Conservation (phyloP, 2,888 invertebrate genomes). For the Octodonta nipae region DNA sequence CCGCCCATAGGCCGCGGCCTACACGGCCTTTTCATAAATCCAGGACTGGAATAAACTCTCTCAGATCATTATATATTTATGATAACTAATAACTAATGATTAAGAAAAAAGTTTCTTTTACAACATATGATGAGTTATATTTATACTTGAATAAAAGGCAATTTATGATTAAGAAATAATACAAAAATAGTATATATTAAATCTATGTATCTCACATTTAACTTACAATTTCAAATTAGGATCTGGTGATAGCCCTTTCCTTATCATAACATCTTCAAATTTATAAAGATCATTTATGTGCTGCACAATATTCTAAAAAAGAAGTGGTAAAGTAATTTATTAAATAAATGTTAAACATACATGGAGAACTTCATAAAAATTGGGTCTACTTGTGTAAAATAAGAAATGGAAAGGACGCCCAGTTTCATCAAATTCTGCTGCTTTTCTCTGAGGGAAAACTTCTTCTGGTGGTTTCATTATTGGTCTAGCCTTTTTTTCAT, state of each 20-base stretch:
- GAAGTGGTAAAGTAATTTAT: slow-evolving; percentile 8
- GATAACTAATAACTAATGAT: too few species aligned
- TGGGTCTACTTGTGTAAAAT: slow-evolving; percentile 83
- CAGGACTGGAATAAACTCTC: too few species aligned
- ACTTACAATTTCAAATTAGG: slow-evolving; percentile 45
- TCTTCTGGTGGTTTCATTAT: slow-evolving; percentile 80
- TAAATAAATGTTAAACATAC: slow-evolving; percentile 40
- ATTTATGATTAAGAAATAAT: too few species aligned
- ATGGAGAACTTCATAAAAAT: slow-evolving; percentile 70
- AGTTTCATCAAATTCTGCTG: slow-evolving; percentile 77
- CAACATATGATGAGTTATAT: too few species aligned
- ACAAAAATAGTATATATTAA: slow-evolving; percentile 1
- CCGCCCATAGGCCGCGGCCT: too few species aligned
- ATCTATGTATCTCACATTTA: slow-evolving; percentile 1
- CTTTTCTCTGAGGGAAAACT: slow-evolving; percentile 70
- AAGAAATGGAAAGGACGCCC: slow-evolving; percentile 84
- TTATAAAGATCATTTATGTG: slow-evolving; percentile 52
- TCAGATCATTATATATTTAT: too few species aligned
- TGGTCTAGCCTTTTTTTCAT: slow-evolving; percentile 72
- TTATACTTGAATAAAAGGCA: too few species aligned
- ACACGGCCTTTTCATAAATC: too few species aligned
- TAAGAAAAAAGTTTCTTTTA: too few species aligned
- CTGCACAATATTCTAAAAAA: slow-evolving; percentile 51
- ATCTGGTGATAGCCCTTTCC: slow-evolving; percentile 48
- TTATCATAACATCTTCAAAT: slow-evolving; percentile 56